Evolutionary conservation across 37 sponge, comb jelly and placozoan species (phyloP), one percentile per base, ranked within the genome.

Genomic region (Geodia barretti): DNA sequence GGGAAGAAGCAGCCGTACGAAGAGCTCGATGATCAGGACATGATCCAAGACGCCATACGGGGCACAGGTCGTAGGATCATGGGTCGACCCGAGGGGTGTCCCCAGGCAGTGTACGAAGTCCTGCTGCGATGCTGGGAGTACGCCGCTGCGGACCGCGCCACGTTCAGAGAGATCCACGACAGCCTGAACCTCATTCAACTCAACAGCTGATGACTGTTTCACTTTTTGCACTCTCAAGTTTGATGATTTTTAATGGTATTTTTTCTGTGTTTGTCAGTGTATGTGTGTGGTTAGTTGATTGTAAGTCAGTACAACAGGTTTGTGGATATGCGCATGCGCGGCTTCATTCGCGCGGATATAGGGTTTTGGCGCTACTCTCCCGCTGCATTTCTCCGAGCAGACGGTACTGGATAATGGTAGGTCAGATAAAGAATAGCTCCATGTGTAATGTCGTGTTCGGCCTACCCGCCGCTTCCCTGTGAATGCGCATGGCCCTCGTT

Each of bases 51-150:
- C 74, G 91, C 89, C 39, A 68, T 92, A 29, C 64, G 66, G 31
- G 81, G 71, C 3, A 30, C 30, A 1, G 63, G 42, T 1, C 36
- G 85, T 23, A 40, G 26, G 5, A 79, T 84, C 34, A 67, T 88
- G 68, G 20, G 28, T 14, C 84, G 71, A 59, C 93, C 93, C 1
- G 60, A 80, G 39, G 28, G 32, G 9, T 92, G 93, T 59, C 82
- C 89, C 11, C 28, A 69, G 0, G 82, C 78, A 29, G 75, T 88
- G 31, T 88, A 88, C 62, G 59, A 81, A 9, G 39, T 92, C 1
- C 85, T 92, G 93, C 73, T 81, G 67, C 30, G 73, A 9, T 92
- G 93, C 79, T 92, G 93, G 93, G 59, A 68, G 60, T 74, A 85
- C 66, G 78, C 64, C 2, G 43, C 78, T 14, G 77, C 81, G 0